These are phyloP conservation scores for Biston betularia DNA, from an alignment of 2,888 invertebrate species.

Conservation along the genomic window DNA sequence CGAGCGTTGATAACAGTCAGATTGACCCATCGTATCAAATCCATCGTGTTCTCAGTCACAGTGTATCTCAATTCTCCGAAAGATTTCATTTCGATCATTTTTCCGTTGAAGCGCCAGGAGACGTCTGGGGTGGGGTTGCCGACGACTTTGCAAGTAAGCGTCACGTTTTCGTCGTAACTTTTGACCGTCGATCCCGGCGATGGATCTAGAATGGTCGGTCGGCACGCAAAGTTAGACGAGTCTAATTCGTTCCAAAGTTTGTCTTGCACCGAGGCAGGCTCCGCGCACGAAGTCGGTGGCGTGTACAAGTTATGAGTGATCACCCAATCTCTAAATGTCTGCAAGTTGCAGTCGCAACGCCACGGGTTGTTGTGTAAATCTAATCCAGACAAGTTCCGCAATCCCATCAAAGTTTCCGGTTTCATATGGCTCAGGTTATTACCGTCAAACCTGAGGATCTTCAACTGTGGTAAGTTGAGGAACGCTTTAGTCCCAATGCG, in stretches of 20 bases:
- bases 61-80: conserved; percentile 82
- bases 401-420: conserved; percentile 88
- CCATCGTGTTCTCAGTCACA: conserved; percentile 76
- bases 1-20: conserved; percentile 88
- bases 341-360: conserved; percentile 95
- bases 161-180: conserved; percentile 89
- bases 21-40: conserved; percentile 87
- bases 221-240: conserved; percentile 93
- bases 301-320: conserved; percentile 91
- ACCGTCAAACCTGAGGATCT: conserved; percentile 90
- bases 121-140: conserved; percentile 93
- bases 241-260: conserved; percentile 91
- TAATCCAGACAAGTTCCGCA: conserved; percentile 90
- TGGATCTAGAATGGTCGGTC: conserved; percentile 91
- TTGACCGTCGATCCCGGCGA: conserved; percentile 86
- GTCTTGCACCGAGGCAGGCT: conserved; percentile 88
- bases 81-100: conserved; percentile 83
- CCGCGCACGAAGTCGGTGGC: conserved; percentile 90
- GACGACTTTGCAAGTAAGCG: conserved; percentile 90
- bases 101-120: conserved; percentile 90
- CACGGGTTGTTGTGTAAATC: conserved; percentile 94
- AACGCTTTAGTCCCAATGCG: conserved; percentile 91
- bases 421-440: conserved; percentile 91
- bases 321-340: conserved; percentile 92
- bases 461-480: conserved; percentile 88